Conservation (phyloP, 2,113 vertebrate genomes). For the Sciurus niger region DNA sequence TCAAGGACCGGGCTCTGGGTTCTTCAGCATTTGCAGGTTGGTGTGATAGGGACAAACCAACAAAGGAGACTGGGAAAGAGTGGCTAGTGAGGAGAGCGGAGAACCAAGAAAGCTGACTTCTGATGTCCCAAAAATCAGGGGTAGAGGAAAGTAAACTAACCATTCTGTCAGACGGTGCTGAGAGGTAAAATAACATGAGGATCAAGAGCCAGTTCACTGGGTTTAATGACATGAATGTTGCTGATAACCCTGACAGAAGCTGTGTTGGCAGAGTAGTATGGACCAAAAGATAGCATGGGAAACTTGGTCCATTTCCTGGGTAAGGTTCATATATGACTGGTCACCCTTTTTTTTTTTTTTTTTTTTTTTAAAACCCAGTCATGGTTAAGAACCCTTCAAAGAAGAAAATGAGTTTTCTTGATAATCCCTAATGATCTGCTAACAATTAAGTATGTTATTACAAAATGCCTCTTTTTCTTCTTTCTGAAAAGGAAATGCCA, state of each 20-base stretch:
- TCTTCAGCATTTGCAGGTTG: not conserved
- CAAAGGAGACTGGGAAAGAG: not conserved
- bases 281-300: not conserved
- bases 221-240: not conserved
- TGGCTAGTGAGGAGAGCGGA: not conserved
- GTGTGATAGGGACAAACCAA: not conserved
- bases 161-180: not conserved
- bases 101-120: not conserved
- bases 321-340: not conserved
- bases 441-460: not conserved
- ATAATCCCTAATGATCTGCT: not conserved
- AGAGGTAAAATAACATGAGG: not conserved
- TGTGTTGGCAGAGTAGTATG: not conserved
- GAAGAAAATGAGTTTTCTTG: conserved; percentile 22
- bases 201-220: not conserved
- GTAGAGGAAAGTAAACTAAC: not conserved
- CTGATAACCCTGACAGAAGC: not conserved
- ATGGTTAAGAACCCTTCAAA: not conserved
- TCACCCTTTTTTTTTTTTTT: not conserved
- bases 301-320: not conserved
- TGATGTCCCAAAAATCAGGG: not conserved
- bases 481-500: not conserved
- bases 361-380: not conserved
- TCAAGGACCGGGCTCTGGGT: not conserved
- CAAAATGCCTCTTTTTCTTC: not conserved